These are phyloP conservation scores for Phasia obesa DNA, from an alignment of 2,888 invertebrate genomes.

Conservation along the genomic window DNA sequence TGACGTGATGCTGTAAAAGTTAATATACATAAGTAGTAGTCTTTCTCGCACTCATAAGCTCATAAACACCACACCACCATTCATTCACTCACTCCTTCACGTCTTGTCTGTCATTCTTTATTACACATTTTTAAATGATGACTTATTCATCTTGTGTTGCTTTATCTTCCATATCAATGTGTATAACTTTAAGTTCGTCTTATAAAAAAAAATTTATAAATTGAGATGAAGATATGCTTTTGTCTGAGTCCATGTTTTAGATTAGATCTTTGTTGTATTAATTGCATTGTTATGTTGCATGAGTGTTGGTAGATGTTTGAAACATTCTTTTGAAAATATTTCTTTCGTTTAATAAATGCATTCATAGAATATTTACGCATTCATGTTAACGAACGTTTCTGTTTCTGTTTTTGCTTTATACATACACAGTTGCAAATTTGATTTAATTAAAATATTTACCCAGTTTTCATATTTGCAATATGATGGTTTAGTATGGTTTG, in stretches of 20 bases:
- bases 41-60: slow-evolving; percentile 37
- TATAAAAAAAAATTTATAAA: slow-evolving; percentile 31
- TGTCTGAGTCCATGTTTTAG: slow-evolving; percentile 51
- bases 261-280: slow-evolving; percentile 61
- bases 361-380: slow-evolving; percentile 45
- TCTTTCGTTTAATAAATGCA: slow-evolving; percentile 48
- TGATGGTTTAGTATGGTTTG: slow-evolving; percentile 9
- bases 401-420: slow-evolving; percentile 9
- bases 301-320: slow-evolving; percentile 15
- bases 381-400: slow-evolving; percentile 34
- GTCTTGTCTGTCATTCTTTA: slow-evolving; percentile 61
- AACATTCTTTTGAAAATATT: slow-evolving; percentile 54
- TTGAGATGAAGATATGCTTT: slow-evolving; percentile 65
- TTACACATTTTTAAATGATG: slow-evolving; percentile 50
- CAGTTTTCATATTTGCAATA: slow-evolving; percentile 52
- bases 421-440: slow-evolving; percentile 62
- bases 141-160: slow-evolving; percentile 9
- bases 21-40: slow-evolving; percentile 30
- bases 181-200: slow-evolving; percentile 53
- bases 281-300: slow-evolving; percentile 46
- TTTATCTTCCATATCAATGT: neutral
- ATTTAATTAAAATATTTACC: slow-evolving; percentile 69
- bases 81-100: slow-evolving; percentile 54
- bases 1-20: neutral
- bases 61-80: slow-evolving; percentile 44